Percentiles rank a stretch among this genome's conserved stretches.
Conservation (phyloP, 1,140 invertebrate species). For the Nasonia longicornis region DNA sequence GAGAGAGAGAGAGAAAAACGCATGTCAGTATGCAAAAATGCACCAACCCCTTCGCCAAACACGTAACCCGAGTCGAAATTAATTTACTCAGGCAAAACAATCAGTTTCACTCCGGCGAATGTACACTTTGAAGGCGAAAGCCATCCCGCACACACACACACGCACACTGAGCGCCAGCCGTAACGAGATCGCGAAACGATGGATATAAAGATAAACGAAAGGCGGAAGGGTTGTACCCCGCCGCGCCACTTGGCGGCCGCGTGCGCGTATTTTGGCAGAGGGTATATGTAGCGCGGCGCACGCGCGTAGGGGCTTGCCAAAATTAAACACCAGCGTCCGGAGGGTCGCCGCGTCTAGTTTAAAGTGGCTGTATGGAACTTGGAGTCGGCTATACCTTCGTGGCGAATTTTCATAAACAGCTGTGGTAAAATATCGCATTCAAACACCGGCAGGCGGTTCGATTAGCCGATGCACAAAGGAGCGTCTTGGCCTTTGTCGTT, state of each 20-base stretch:
- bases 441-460: conserved; percentile 1
- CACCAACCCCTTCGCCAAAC: background rate
- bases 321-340: conserved; percentile 52
- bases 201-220: conserved; percentile 15
- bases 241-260: conserved; percentile 30
- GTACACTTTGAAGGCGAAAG: background rate
- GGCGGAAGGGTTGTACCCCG: background rate
- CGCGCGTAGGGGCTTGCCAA: conserved; percentile 45
- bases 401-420: too few relatives aligned
- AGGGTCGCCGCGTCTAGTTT: conserved; percentile 50
- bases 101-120: background rate
- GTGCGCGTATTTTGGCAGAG: conserved; percentile 20
- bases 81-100: conserved; percentile 6
- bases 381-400: background rate
- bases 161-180: background rate
- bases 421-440: background rate
- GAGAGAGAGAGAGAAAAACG: background rate
- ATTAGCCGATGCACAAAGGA: conserved; percentile 4
- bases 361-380: conserved; percentile 39
- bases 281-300: background rate
- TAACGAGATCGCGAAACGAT: conserved; percentile 3
- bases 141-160: background rate
- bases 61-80: background rate
- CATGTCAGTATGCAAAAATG: background rate
- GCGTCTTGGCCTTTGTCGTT: background rate